Evolutionary conservation across 2,797 vertebrate species (phyloP), one percentile per base, ranked within the genome.

Genomic region (Pseudopleuronectes americanus): DNA sequence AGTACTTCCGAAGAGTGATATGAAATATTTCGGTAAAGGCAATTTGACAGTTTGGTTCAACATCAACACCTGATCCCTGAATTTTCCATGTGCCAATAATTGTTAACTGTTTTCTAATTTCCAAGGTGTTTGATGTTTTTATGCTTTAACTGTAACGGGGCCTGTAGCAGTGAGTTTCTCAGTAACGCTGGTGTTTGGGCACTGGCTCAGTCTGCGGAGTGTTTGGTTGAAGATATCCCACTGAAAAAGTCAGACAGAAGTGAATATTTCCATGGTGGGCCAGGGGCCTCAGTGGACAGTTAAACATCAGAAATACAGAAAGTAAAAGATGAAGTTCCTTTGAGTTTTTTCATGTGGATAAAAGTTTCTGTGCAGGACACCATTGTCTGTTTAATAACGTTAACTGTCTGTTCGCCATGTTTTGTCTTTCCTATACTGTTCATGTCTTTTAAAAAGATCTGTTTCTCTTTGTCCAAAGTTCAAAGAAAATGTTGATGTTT

Each of bases 91-190:
- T 61, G 26, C 21, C 75, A 51, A 69, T 77, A 67, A 81, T 56
- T 76, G 45, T 81, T 80, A 79, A 66, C 45, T 65, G 22, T 54
- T 17, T 61, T 72, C 47, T 60, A 16, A 16, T 7, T 52, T 65
- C 53, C 24, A 60, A 17, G 0, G 26, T 70, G 59, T 51, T 55
- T 67, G 1, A 28, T 58, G 12, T 58, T 70, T 81, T 76, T 57
- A 48, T 67, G 7, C 80, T 85, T 87, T 72, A 77, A 77, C 64
- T 16, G 41, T 23, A 57, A 65, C 8, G 31, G 5, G 22, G 8
- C 12, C n/a, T 16, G 38, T 31, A 58, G 63, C 6, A 43, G 4
- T 23, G 10, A 13, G 10, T 28, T 54, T 28, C 52, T 17, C 19
- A 16, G 12, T 17, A 14, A 8, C 24, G 9, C 12, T n/a, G 13